Evolutionary conservation across 2,888 invertebrate genomes (phyloP), one percentile per base, ranked within the genome.

Genomic region (Odontomyia ornata): DNA sequence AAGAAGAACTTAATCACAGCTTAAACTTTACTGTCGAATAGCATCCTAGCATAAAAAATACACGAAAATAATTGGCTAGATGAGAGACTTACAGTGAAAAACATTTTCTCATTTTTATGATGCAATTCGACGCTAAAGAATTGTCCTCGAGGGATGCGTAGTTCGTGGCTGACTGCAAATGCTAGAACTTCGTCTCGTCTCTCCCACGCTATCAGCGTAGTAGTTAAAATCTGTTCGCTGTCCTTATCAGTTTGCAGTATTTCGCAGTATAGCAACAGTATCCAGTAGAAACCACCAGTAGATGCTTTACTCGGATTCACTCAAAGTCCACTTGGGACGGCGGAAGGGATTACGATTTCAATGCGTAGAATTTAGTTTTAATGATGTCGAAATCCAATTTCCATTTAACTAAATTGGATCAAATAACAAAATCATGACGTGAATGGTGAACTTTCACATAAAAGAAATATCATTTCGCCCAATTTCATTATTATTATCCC

Each of bases 371-470:
- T 60, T 69, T 60, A 60, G 25, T 73, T 73, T 73, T 73, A 73
- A 73, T 60, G 73, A 73, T 73, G 60, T 43, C 4, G 60, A 57
- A 73, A 60, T 73, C 60, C 60, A 36, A 73, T 73, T 73, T 60
- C 57, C 52, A 73, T 73, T 73, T 57, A 21, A 73, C 11, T 36
- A 15, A 57, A 60, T 71, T 21, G 71, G 1, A 52, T 71, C 47
- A 27, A 27, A 52, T 52, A n/a, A 52, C 43, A 27, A 15, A 43
- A 23, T 43, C 27, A 28, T 64, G 64, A 27, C 7, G 27, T 60
- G 23, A 28, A 25, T 64, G 30, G n/a, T 4, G 25, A 18, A n/a
- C 13, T 30, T 30, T 30, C 13, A 15, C 18, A 15, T 1, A 23
- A 27, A 23, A 23, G 25, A 60, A 60, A 23, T 23, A 13, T 15